A percentile compares a stretch with the other conserved stretches of the same genome.
phyloP scores from a whole-genome alignment of 1,140 invertebrate species.

The Trachelipus rathkii region DNA sequence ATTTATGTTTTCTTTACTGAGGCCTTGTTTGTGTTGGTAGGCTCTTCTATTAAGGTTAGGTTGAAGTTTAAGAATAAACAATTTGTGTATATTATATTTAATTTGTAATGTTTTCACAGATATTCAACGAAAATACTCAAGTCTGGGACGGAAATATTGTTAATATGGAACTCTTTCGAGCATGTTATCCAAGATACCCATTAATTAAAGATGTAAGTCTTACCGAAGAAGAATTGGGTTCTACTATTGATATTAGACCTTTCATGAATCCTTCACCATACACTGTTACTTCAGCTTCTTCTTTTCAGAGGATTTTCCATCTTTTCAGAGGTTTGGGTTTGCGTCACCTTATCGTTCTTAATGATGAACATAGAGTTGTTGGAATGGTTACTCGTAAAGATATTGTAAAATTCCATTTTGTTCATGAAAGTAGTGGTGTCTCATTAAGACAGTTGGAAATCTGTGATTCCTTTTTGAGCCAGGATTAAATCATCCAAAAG shows the following conservation, averaged over 20 bases:
- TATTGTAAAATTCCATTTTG: conserved; percentile 66
- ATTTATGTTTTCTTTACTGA: no score
- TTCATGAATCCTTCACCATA: conserved; percentile 93
- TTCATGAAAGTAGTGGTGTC: not conserved
- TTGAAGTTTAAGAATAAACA: no score
- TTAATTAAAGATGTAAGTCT: conserved; percentile 55
- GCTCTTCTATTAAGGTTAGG: no score
- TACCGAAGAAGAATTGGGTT: conserved; percentile 65
- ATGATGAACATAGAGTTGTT: conserved; percentile 83
- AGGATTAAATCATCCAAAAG: no score
- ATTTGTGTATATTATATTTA: no score
- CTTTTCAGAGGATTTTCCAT: conserved; percentile 79
- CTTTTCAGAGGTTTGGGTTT: conserved; percentile 91
- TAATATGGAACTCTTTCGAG: conserved; percentile 71
- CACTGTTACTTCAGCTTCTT: conserved; percentile 72
- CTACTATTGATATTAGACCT: conserved; percentile 74
- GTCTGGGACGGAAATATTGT: not conserved
- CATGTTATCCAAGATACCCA: conserved; percentile 83
- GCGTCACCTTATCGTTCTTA: conserved; percentile 87
- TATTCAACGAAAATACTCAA: conserved; percentile 27
- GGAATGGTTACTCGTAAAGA: conserved; percentile 94
- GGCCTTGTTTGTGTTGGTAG: no score
- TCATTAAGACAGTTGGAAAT: conserved; percentile 14
- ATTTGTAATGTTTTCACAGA: conserved; percentile 26
- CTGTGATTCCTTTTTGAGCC: conserved; percentile 6